Conservation (phyloP, 2,797 vertebrate genomes). For the Sciurus vulgaris region DNA sequence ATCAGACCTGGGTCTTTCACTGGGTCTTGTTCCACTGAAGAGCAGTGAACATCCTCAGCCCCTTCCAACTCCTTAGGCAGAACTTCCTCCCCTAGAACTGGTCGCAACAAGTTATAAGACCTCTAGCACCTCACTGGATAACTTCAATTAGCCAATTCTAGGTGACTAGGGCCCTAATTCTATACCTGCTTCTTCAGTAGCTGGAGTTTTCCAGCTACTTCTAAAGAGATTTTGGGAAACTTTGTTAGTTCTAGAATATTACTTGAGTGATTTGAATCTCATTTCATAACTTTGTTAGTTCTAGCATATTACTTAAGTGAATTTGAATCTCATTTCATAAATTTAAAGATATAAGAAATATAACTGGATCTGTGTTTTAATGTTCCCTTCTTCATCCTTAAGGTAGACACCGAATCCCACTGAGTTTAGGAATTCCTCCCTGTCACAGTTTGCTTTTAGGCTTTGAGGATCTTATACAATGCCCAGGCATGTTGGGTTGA, state of each 20-base stretch:
- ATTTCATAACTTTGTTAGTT: not conserved
- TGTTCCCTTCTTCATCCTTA: not conserved
- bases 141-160: not conserved
- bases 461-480: not conserved
- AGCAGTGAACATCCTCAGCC: not conserved
- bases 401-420: not conserved
- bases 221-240: not conserved
- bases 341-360: not conserved
- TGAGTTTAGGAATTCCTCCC: not conserved
- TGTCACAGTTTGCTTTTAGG: not conserved
- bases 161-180: not conserved
- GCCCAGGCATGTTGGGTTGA: not conserved
- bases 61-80: not conserved
- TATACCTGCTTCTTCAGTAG: not conserved
- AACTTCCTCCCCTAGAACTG: not conserved
- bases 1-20: not conserved
- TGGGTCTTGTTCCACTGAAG: not conserved
- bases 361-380: not conserved
- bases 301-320: not conserved
- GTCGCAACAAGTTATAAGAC: not conserved
- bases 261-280: conserved; percentile 1
- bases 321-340: conserved; percentile 23
- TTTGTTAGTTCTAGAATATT: not conserved
- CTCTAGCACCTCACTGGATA: not conserved
- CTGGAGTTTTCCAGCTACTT: not conserved